Evolutionary conservation across 2,113 vertebrate genomes (phyloP).

Genomic region (Phainopepla nitens): DNA sequence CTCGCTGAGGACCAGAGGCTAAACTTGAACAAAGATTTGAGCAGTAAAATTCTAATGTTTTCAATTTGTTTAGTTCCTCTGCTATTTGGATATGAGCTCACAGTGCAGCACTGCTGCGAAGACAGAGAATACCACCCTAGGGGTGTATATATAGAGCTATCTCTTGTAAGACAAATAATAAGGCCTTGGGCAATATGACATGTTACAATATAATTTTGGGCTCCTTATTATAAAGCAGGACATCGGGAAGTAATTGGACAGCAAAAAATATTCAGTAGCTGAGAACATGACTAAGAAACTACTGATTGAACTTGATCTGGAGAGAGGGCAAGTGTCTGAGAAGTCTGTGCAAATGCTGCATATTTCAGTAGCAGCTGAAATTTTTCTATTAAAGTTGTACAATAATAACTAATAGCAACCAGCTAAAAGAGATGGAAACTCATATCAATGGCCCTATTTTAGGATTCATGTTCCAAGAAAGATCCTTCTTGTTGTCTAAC

Average conservation of each 20-base stretch:
- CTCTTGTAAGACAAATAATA: slow-evolving; percentile 50
- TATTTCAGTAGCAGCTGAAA: neutral
- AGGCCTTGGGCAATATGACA: neutral
- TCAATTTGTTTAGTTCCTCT: slow-evolving; percentile 51
- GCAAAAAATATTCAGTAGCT: neutral
- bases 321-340: neutral
- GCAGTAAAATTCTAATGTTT: slow-evolving; percentile 36
- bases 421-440: neutral
- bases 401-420: neutral
- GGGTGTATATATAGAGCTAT: slow-evolving; percentile 57
- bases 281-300: neutral
- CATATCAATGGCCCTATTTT: neutral
- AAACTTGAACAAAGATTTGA: slow-evolving; percentile 40
- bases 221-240: slow-evolving; percentile 1
- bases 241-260: slow-evolving; percentile 5
- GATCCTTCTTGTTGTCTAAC: neutral
- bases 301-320: neutral
- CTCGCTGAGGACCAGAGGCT: slow-evolving; percentile 23
- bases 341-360: neutral
- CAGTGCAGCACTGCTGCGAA: neutral
- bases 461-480: neutral
- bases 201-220: neutral
- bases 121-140: slow-evolving; percentile 55
- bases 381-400: slow-evolving; percentile 2
- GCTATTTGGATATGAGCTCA: slow-evolving; percentile 14